phyloP scores from a whole-genome alignment of 2,113 vertebrate genomes.

The Varanus komodoensis region DNA sequence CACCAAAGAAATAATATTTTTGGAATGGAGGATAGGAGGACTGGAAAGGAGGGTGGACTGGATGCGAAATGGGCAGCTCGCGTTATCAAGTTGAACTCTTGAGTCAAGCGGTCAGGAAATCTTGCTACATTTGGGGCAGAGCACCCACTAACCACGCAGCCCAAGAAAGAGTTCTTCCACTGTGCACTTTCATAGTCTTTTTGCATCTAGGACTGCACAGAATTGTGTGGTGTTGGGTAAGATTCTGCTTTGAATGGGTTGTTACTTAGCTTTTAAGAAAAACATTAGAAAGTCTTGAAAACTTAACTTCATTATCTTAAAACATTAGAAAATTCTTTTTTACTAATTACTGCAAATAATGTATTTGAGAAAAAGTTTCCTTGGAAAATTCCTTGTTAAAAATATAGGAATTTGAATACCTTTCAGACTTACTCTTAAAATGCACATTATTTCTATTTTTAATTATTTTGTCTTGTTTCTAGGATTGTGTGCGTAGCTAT shows the following conservation, averaged over 20 bases:
- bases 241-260: not conserved
- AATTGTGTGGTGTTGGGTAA: not conserved
- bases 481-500: conserved; percentile 74
- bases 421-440: not conserved
- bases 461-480: conserved; percentile 39
- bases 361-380: not conserved
- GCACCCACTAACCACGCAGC: not conserved
- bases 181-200: not conserved
- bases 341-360: not conserved
- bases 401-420: not conserved
- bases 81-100: not conserved
- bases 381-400: not conserved
- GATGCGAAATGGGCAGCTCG: not conserved
- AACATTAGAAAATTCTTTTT: not conserved
- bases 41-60: not conserved
- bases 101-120: too few relatives aligned
- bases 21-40: not conserved
- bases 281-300: too few relatives aligned
- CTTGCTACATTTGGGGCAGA: too few relatives aligned
- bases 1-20: not conserved
- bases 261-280: not conserved
- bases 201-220: not conserved
- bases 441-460: not conserved
- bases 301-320: too few relatives aligned
- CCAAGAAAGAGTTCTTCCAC: not conserved